These are phyloP conservation scores for Cyanoramphus novaezelandiae DNA, from an alignment of 2,113 vertebrate genomes.

Conservation along the genomic window DNA sequence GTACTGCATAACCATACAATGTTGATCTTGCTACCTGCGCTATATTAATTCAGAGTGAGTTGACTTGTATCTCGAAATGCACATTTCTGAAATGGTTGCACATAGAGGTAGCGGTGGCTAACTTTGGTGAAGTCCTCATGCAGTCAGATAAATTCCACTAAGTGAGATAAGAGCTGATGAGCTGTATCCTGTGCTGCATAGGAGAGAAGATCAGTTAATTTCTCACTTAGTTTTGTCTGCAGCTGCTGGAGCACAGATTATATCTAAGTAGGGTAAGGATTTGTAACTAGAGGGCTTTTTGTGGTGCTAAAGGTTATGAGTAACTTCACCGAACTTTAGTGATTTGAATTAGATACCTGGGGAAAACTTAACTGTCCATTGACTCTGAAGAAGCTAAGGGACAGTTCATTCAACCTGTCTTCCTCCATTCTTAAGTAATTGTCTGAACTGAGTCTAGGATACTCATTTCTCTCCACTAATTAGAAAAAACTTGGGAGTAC, in stretches of 20 bases:
- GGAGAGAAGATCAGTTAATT: background rate
- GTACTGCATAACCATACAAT: too few species aligned
- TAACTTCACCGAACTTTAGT: background rate
- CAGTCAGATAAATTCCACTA: background rate
- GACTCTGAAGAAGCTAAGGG: background rate
- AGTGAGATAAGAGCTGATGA: background rate
- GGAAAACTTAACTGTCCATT: rapidly evolving
- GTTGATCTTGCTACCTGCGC: background rate
- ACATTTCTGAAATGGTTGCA: background rate
- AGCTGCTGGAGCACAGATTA: background rate
- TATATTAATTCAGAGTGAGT: background rate
- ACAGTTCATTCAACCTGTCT: background rate
- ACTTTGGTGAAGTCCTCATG: background rate
- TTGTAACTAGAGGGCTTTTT: background rate
- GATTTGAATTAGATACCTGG: background rate
- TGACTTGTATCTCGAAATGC: background rate
- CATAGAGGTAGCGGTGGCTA: background rate
- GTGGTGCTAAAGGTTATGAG: background rate
- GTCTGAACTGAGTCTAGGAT: background rate
- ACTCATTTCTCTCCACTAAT: background rate
- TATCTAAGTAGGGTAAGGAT: background rate
- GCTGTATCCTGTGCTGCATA: background rate
- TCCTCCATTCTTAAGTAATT: background rate
- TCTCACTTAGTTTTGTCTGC: background rate
- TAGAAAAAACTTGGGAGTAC: background rate